Evolutionary conservation across 2,797 vertebrate species (phyloP).

Genomic region (Enteromius viviparus): DNA sequence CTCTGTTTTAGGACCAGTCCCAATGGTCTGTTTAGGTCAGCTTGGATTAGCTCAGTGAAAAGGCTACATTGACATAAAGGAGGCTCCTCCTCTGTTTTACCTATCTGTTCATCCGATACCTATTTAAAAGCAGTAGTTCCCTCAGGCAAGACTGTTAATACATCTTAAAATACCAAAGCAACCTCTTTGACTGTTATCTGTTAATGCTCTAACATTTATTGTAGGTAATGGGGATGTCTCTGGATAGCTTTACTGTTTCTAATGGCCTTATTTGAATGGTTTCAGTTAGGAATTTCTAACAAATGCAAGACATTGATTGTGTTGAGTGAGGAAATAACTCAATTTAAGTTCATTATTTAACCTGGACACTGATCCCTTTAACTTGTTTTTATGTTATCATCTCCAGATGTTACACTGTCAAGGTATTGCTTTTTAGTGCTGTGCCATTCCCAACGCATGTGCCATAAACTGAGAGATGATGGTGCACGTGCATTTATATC

Average conservation of each 20-base stretch:
- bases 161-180: constrained; percentile 17
- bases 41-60: constrained; percentile 39
- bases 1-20: not conserved
- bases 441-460: constrained; percentile 15
- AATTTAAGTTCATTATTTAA: not conserved
- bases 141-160: constrained; percentile 39
- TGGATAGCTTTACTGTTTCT: not conserved
- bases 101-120: constrained; percentile 36
- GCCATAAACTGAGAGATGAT: constrained; percentile 22
- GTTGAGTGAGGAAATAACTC: not conserved
- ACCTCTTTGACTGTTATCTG: constrained; percentile 24
- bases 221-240: not conserved
- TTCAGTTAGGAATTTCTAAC: not conserved
- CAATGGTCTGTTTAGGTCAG: constrained; percentile 48
- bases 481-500: constrained; percentile 29
- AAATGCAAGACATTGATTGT: not conserved
- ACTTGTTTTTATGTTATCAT: not conserved
- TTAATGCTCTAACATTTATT: constrained; percentile 29
- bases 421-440: constrained; percentile 3
- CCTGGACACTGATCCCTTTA: not conserved
- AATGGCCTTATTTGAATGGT: not conserved
- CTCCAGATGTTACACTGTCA: constrained; percentile 3
- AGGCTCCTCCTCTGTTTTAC: constrained; percentile 28
- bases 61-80: constrained; percentile 16
- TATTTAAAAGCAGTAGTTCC: constrained; percentile 13